Percentiles rank a stretch among this genome's conserved stretches.
These are phyloP conservation scores for Melieria picta DNA, from an alignment of 2,888 invertebrate species.

Conservation along the genomic window DNA sequence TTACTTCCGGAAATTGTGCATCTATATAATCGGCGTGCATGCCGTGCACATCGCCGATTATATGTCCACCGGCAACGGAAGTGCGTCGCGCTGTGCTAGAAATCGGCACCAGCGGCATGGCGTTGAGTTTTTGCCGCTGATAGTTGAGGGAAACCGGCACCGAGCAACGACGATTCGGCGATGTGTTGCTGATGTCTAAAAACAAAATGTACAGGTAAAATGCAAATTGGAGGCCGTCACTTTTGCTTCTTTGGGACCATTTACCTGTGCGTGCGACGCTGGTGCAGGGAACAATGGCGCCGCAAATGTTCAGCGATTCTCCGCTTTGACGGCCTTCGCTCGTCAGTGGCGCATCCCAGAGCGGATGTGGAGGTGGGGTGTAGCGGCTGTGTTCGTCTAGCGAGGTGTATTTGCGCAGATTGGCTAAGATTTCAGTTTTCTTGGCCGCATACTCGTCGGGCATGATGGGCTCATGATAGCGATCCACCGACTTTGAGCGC, in stretches of 20 bases:
- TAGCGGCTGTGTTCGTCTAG: constrained; percentile 36
- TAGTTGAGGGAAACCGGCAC: constrained; percentile 53
- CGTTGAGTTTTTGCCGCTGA: constrained; percentile 47
- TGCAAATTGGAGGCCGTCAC: not conserved
- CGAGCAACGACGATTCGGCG: constrained; percentile 52
- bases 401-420: constrained; percentile 41
- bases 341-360: no score
- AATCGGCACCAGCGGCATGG: constrained; percentile 25
- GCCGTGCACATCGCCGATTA: constrained; percentile 19
- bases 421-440: constrained; percentile 29
- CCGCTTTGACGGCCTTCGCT: no score
- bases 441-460: constrained; percentile 27
- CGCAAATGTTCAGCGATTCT: no score
- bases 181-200: constrained; percentile 6
- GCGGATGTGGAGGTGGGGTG: no score
- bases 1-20: constrained; percentile 50
- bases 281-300: no score
- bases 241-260: no score
- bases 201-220: not conserved
- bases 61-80: constrained; percentile 41
- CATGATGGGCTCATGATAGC: constrained; percentile 36
- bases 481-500: constrained; percentile 58
- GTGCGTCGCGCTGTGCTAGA: constrained; percentile 45
- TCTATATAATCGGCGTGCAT: constrained; percentile 39
- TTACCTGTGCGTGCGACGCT: no score